A percentile compares a stretch with the other conserved stretches of the same genome.
phyloP scores from a whole-genome alignment of 2,888 invertebrate genomes.

The Mactromeris polynyma region DNA sequence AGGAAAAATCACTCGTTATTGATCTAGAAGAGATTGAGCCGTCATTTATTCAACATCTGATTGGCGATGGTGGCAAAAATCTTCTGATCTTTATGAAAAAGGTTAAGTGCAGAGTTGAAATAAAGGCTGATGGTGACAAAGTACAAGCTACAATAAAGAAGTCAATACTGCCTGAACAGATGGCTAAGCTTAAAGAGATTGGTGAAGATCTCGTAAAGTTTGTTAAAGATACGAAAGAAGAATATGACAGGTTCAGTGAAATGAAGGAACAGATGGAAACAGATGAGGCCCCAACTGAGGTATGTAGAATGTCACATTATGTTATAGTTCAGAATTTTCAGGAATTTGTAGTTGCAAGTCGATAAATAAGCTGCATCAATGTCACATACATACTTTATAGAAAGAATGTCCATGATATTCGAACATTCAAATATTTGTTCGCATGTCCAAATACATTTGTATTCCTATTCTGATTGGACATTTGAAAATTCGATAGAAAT shows the following conservation, averaged over 20 bases:
- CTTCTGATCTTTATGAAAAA: slow-evolving; percentile 31
- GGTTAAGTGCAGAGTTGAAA: slow-evolving; percentile 26
- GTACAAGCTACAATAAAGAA: slow-evolving; percentile 42
- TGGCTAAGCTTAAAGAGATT: neutral
- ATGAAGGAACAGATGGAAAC: neutral
- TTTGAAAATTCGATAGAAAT: no score
- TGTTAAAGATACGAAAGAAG: slow-evolving; percentile 26
- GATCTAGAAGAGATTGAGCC: slow-evolving; percentile 21
- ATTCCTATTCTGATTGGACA: no score
- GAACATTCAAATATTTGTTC: no score
- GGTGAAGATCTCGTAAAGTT: slow-evolving; percentile 16
- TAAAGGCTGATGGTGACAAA: neutral
- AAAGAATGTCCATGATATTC: no score
- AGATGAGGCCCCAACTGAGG: neutral
- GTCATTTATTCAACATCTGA: slow-evolving; percentile 15
- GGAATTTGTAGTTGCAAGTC: no score
- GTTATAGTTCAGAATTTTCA: no score
- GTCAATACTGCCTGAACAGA: neutral
- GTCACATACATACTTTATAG: no score
- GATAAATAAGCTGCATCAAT: no score
- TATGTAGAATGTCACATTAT: no score
- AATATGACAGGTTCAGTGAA: neutral
- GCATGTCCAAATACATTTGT: no score
- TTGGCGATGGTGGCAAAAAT: slow-evolving; percentile 18
- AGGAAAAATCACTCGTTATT: neutral